Conservation (phyloP, 1,140 invertebrate species). For the Conopomorpha cramerella region DNA sequence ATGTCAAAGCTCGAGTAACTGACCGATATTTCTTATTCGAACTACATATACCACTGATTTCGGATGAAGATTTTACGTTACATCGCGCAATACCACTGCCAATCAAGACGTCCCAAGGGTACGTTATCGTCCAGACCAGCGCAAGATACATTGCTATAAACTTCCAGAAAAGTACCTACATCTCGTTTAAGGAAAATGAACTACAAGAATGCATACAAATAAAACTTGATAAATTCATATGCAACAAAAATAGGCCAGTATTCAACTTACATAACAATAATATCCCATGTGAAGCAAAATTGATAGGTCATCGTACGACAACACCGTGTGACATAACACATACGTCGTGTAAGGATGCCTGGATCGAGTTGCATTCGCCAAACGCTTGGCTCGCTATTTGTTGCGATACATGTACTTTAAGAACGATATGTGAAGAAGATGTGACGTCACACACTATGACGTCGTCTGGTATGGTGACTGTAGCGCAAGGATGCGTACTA, state of each 20-base stretch:
- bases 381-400: slow-evolving; percentile 10
- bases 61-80: slow-evolving; percentile 7
- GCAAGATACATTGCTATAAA: slow-evolving; percentile 7
- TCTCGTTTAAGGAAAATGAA: slow-evolving; percentile 3
- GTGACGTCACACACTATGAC: background rate
- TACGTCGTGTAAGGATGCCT: slow-evolving; percentile 1
- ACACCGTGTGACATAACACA: slow-evolving; percentile 1
- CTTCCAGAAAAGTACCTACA: slow-evolving; percentile 6
- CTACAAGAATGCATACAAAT: slow-evolving; percentile 4
- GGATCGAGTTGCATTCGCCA: slow-evolving; percentile 6
- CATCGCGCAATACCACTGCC: slow-evolving; percentile 7
- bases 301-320: slow-evolving; percentile 4
- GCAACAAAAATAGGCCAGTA: slow-evolving; percentile 6
- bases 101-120: background rate
- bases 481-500: background rate
- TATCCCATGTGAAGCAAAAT: slow-evolving; percentile 7
- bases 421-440: slow-evolving; percentile 3
- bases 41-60: slow-evolving; percentile 6
- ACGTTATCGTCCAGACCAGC: background rate
- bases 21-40: slow-evolving; percentile 7
- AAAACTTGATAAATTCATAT: slow-evolving; percentile 4
- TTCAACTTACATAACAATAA: slow-evolving; percentile 6
- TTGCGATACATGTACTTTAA: slow-evolving; percentile 5
- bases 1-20: slow-evolving; percentile 8
- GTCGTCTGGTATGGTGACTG: background rate